These are phyloP conservation scores for Callimorpha dominula DNA, from an alignment of 2,888 invertebrate genomes.

Conservation along the genomic window DNA sequence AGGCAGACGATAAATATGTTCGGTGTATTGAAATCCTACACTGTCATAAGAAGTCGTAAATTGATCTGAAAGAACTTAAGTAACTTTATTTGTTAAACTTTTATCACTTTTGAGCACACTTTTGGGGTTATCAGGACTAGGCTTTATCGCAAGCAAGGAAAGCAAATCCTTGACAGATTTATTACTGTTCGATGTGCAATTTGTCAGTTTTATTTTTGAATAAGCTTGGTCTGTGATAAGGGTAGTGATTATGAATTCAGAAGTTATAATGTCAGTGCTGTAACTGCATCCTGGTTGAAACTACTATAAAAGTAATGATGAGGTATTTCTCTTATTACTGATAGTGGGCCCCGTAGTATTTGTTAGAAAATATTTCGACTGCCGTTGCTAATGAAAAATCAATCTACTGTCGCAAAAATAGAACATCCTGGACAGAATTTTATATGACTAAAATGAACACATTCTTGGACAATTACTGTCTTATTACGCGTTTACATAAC, in stretches of 20 bases:
- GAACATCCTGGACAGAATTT: too few relatives aligned
- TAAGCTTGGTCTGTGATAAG: neutral
- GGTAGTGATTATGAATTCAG: neutral
- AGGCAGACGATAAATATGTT: constrained; percentile 80
- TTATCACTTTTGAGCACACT: constrained; percentile 54
- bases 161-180: constrained; percentile 6
- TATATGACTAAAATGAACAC: too few relatives aligned
- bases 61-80: constrained; percentile 70
- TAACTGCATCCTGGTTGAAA: neutral
- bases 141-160: constrained; percentile 15
- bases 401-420: too few relatives aligned
- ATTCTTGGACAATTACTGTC: too few relatives aligned
- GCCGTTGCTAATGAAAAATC: too few relatives aligned
- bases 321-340: too few relatives aligned
- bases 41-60: constrained; percentile 78
- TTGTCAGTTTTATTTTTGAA: neutral
- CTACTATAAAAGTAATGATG: neutral
- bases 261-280: neutral
- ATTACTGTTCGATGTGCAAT: neutral
- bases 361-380: too few relatives aligned
- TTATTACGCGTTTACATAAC: too few relatives aligned
- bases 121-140: constrained; percentile 28
- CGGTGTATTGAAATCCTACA: constrained; percentile 82
- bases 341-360: neutral
- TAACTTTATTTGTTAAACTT: constrained; percentile 69